Conservation (phyloP, 2,888 invertebrate species). For the Drosophila koepferae region DNA sequence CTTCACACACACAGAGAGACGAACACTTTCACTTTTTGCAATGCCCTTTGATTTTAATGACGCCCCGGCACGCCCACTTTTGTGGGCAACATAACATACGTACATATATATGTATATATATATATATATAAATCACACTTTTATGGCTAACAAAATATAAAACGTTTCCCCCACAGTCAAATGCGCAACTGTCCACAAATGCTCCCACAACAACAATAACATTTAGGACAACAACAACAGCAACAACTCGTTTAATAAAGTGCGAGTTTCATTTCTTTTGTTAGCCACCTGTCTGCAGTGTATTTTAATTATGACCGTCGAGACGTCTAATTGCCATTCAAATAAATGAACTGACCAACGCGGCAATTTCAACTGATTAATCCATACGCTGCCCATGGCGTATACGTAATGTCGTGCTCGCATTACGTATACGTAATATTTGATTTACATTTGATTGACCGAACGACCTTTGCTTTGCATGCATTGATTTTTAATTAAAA, state of each 20-base stretch:
- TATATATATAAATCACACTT: constrained; percentile 39
- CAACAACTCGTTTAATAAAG: constrained; percentile 32
- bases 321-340: constrained; percentile 60
- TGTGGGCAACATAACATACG: background rate
- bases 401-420: constrained; percentile 28
- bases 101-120: background rate
- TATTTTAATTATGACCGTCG: constrained; percentile 44
- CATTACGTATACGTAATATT: constrained; percentile 10
- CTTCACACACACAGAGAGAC: constrained; percentile 52
- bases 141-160: constrained; percentile 41
- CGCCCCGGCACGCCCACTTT: constrained; percentile 20
- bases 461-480: constrained; percentile 2
- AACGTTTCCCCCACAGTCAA: constrained; percentile 16
- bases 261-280: constrained; percentile 29
- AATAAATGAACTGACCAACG: constrained; percentile 40
- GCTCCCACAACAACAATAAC: constrained; percentile 44
- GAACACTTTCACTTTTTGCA: constrained; percentile 33
- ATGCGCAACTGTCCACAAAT: constrained; percentile 40
- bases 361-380: constrained; percentile 41
- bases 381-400: constrained; percentile 12
- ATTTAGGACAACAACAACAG: background rate
- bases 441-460: constrained; percentile 16
- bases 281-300: constrained; percentile 12
- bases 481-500: constrained; percentile 51
- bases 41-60: constrained; percentile 59